Conservation (phyloP, 2,888 invertebrate species). For the Cheilosia impressa region DNA sequence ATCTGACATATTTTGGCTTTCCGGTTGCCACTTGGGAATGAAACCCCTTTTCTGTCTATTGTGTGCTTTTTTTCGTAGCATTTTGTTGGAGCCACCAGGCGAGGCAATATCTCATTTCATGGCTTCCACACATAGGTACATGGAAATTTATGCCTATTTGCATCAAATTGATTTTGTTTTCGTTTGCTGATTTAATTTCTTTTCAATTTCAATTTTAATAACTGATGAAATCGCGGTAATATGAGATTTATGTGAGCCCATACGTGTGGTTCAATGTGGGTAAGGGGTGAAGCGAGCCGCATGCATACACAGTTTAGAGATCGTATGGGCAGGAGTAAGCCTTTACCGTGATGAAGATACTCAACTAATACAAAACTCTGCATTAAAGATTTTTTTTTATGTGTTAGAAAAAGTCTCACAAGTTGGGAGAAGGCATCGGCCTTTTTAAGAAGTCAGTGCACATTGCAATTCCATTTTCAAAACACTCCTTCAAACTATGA, state of each 20-base stretch:
- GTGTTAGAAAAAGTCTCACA: no score
- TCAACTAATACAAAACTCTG: no score
- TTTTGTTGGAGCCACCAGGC: constrained; percentile 8
- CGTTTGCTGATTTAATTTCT: constrained; percentile 78
- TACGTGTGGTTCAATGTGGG: neutral
- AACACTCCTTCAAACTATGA: no score
- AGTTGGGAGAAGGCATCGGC: no score
- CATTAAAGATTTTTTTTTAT: no score
- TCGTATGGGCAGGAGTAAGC: no score
- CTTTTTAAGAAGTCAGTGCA: no score
- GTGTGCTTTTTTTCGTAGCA: constrained; percentile 1
- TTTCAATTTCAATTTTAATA: constrained; percentile 78
- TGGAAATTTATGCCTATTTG: constrained; percentile 76
- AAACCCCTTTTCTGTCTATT: constrained; percentile 48
- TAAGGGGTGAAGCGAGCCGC: no score
- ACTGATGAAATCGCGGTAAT: constrained; percentile 41
- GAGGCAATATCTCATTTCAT: constrained; percentile 59
- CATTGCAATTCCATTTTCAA: no score
- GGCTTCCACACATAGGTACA: constrained; percentile 69
- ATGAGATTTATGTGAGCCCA: constrained; percentile 16
- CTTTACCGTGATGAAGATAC: no score
- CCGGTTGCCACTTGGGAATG: constrained; percentile 66
- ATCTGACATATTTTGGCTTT: constrained; percentile 72
- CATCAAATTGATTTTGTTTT: constrained; percentile 78
- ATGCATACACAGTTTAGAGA: no score